phyloP scores from a whole-genome alignment of 2,888 invertebrate species.

The Agrypnus murinus region DNA sequence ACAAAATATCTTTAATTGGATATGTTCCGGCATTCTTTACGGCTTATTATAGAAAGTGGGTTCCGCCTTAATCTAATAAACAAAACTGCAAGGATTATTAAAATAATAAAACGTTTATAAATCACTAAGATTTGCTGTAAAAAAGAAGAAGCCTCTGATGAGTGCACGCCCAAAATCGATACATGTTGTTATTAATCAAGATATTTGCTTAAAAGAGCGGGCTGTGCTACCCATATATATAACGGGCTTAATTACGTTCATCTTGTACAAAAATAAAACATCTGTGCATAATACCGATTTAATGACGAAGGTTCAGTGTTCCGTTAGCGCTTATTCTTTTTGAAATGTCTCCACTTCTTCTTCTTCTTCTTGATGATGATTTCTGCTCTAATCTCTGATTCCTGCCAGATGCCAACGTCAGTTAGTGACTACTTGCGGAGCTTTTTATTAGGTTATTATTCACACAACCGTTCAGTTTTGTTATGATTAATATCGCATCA shows the following conservation, averaged over 20 bases:
- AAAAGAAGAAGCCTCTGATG: not conserved
- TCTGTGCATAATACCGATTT: slow-evolving; percentile 10
- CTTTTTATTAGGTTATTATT: slow-evolving; percentile 8
- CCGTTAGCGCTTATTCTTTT: slow-evolving; percentile 20
- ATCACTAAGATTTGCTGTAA: not conserved
- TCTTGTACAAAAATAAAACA: slow-evolving; percentile 16
- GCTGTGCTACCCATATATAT: not conserved
- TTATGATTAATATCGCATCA: slow-evolving; percentile 8
- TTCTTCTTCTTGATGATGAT: not conserved
- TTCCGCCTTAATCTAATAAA: slow-evolving; percentile 30
- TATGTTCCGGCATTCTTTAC: not conserved
- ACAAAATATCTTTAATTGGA: slow-evolving; percentile 1
- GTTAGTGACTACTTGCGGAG: slow-evolving; percentile 9
- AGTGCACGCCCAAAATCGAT: slow-evolving; percentile 23
- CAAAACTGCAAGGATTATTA: slow-evolving; percentile 9
- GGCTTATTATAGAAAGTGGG: slow-evolving; percentile 10
- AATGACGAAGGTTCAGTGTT: slow-evolving; percentile 1
- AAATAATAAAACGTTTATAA: slow-evolving; percentile 12
- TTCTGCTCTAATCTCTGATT: slow-evolving; percentile 29
- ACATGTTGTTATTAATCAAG: not conserved
- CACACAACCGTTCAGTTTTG: slow-evolving; percentile 1
- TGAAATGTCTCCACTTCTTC: slow-evolving; percentile 1
- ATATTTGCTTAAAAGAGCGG: slow-evolving; percentile 6
- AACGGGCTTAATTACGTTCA: slow-evolving; percentile 25
- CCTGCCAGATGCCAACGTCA: slow-evolving; percentile 10